Conservation (phyloP, 2,113 vertebrate genomes). For the Hemiprocne comata region DNA sequence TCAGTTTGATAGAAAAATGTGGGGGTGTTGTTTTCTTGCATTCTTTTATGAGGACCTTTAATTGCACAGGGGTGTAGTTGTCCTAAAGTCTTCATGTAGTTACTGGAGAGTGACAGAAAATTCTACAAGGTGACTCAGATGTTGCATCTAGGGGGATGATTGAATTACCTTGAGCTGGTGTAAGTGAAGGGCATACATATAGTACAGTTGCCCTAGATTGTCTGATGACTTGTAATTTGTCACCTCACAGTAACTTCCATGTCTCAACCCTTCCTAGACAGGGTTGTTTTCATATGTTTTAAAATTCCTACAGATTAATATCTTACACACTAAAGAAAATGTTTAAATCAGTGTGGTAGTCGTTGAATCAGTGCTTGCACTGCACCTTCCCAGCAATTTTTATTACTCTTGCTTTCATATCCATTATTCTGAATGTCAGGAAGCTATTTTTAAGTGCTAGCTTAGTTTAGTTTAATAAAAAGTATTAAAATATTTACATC, state of each 20-base stretch:
- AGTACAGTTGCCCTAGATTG: not conserved
- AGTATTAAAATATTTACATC: conserved; percentile 29
- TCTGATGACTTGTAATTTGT: not conserved
- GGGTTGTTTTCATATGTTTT: not conserved
- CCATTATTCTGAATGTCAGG: conserved; percentile 59
- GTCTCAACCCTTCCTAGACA: not conserved
- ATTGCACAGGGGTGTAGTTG: not conserved
- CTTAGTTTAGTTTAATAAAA: conserved; percentile 45
- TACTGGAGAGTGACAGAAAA: not conserved
- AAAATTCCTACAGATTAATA: conserved; percentile 15
- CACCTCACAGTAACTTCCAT: not conserved
- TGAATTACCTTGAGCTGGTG: not conserved
- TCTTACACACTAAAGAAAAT: conserved; percentile 51
- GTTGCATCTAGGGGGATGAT: not conserved
- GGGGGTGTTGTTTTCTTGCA: not conserved
- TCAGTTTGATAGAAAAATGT: not conserved
- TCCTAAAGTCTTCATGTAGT: not conserved
- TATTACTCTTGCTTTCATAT: conserved; percentile 50
- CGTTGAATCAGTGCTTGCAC: conserved; percentile 50
- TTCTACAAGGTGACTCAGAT: conserved; percentile 1
- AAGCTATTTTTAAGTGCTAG: conserved; percentile 57
- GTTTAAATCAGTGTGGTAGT: conserved; percentile 28
- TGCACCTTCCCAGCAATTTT: conserved; percentile 46
- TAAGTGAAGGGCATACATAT: not conserved
- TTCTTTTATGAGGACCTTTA: not conserved